Evolutionary conservation across 2,797 vertebrate species (phyloP).

Genomic region (Enoplosus armatus): DNA sequence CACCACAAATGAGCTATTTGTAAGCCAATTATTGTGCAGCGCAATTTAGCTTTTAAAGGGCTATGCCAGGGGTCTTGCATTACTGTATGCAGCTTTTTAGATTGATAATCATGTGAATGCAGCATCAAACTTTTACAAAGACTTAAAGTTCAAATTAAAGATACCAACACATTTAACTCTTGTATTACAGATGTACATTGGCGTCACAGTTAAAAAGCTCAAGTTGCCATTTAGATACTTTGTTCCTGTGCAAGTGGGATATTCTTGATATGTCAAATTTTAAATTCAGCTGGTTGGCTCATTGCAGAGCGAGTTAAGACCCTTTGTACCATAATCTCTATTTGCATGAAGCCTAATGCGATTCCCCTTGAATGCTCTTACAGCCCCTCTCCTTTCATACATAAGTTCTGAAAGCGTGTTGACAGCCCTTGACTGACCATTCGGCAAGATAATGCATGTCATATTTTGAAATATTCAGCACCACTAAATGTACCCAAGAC

Average conservation of each 20-base stretch:
- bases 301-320: neutral
- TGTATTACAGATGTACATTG: neutral
- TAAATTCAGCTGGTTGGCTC: neutral
- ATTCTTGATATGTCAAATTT: neutral
- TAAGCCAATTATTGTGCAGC: neutral
- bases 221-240: neutral
- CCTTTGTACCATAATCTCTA: neutral
- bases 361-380: neutral
- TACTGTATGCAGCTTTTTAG: neutral
- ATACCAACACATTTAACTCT: neutral
- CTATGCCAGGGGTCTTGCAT: neutral
- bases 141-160: neutral
- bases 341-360: neutral
- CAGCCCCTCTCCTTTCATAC: constrained; percentile 1
- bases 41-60: constrained; percentile 6
- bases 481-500: neutral
- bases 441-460: constrained; percentile 10
- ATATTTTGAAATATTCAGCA: constrained; percentile 8
- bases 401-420: constrained; percentile 6
- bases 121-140: neutral
- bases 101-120: neutral
- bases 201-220: neutral
- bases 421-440: constrained; percentile 2
- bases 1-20: constrained; percentile 7
- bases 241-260: neutral